Evolutionary conservation across 1,140 invertebrate genomes (phyloP), one percentile per base, ranked within the genome.

Genomic region (Diachasmimorpha longicaudata): DNA sequence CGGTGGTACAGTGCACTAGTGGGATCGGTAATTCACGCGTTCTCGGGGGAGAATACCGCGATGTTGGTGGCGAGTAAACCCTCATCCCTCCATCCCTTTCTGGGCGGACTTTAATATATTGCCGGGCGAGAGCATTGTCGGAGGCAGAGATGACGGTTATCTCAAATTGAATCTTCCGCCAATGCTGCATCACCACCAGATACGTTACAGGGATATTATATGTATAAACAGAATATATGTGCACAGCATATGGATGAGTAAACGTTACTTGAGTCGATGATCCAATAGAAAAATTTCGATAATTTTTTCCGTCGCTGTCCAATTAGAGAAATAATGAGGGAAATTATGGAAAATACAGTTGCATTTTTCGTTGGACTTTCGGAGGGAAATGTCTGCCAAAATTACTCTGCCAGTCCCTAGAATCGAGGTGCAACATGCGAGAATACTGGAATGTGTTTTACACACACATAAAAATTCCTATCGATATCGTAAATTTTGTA

Each of bases 151-250:
- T 83, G 77, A 78, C 77, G 78, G 79, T 81, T 84, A 84, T 84
- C 83, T 84, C 82, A 84, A 84, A 84, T 84, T 84, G 83, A 84
- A 84, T 84, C 83, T 81, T 81, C 79, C 81, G 78, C 77, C 77
- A 78, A 78, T 75, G 77, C 67, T 42, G 70, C 48, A 70, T 46
- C 75, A 36, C 68, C 21, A 19, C 19, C 1, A 44, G 74, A 52
- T 70, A 76, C 63, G 70, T 72, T 67, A 48, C 69, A 52, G 63
- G 21, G 69, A 48, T 74, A 68, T 70, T n/a, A 21, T 31, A 37
- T 70, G 19, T 16, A 69, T 10, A 52, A 36, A 70, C 39, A 16
- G 19, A 16, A 42, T 73, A 2, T 19, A 66, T 66, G 58, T n/a
- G 31, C 13, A 66, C 4, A 66, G 25, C 58, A 70, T 46, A 71